Evolutionary conservation across 2,888 invertebrate genomes (phyloP), one percentile per base, ranked within the genome.

Genomic region (Spicauda simplicius): DNA sequence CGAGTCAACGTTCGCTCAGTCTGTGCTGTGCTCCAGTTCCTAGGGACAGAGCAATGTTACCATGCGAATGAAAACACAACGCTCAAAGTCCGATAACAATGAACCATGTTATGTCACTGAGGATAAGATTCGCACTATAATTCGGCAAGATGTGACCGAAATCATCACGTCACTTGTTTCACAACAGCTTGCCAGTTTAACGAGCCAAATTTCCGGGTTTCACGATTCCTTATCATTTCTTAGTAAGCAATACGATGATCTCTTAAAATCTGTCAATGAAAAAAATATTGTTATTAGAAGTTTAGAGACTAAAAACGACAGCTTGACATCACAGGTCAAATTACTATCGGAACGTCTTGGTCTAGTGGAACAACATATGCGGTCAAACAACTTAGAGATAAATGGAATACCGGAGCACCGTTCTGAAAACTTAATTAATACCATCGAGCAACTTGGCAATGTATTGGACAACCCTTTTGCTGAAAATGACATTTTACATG

Each of bases 191-290:
- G 37, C 52, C 7, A 61, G 52, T 19, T 30, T 61, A 30, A 18
- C 12, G 14, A 6, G 33, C 5, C 60, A 61, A 25, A 19, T 62
- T 5, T 25, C 61, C 19, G 61, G 52, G 12, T 61, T 61, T 16
- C 61, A 62, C 4, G 62, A 62, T 8, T 54, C 62, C 4, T 7
- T 62, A 7, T 30, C 54, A 8, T 62, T 54, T 12, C 11, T 62
- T 5, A 62, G 62, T 25, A 62, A 62, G 8, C 62, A 62, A 45
- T 62, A 62, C 7, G 62, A 62, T 12, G 53, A 19, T 8, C 62
- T 62, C 18, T 10, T 18, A 6, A 16, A 54, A 54, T 14, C 18
- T 4, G 41, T 62, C 0, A 53, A 54, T 3, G 54, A 62, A 41
- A 54, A 33, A 54, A 62, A 54, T 11, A 30, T 41, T 18, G 14